phyloP scores from a whole-genome alignment of 2,888 invertebrate species.

The Acronicta psi region DNA sequence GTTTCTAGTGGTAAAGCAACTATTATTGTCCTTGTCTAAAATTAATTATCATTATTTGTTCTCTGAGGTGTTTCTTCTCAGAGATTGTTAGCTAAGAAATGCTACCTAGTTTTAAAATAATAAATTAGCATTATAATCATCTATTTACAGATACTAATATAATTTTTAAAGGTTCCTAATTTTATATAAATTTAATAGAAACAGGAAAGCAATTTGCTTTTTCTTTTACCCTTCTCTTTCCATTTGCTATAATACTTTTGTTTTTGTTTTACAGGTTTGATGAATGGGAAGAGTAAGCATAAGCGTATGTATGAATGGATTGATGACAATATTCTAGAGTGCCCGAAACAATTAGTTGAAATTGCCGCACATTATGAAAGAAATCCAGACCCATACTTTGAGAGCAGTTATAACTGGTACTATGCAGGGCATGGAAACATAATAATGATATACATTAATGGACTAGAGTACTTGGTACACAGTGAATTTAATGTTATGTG shows the following conservation, averaged over 20 bases:
- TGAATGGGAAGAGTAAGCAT: slow-evolving; percentile 47
- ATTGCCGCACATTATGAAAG: slow-evolving; percentile 74
- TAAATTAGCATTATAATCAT: too few species aligned
- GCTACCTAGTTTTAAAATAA: too few species aligned
- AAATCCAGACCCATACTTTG: slow-evolving; percentile 80
- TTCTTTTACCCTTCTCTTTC: too few species aligned
- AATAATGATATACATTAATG: slow-evolving; percentile 66
- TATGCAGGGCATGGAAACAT: slow-evolving; percentile 83
- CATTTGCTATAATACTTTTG: background rate
- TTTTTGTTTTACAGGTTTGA: slow-evolving; percentile 28
- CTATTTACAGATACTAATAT: too few species aligned
- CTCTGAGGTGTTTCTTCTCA: too few species aligned
- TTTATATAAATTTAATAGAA: too few species aligned
- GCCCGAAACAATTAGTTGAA: slow-evolving; percentile 75
- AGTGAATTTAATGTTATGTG: slow-evolving; percentile 77
- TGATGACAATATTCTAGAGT: slow-evolving; percentile 75
- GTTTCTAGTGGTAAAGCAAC: slow-evolving; percentile 23
- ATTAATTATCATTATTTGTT: too few species aligned
- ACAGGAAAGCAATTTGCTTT: too few species aligned
- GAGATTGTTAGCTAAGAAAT: too few species aligned
- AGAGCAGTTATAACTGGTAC: slow-evolving; percentile 82
- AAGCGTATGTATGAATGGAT: slow-evolving; percentile 61
- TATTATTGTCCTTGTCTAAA: too few species aligned
- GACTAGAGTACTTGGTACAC: slow-evolving; percentile 74
- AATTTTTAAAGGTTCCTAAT: too few species aligned